Base-by-base conservation (phyloP, 2,888 invertebrate species). In the Patella ulyssiponensis region DNA sequence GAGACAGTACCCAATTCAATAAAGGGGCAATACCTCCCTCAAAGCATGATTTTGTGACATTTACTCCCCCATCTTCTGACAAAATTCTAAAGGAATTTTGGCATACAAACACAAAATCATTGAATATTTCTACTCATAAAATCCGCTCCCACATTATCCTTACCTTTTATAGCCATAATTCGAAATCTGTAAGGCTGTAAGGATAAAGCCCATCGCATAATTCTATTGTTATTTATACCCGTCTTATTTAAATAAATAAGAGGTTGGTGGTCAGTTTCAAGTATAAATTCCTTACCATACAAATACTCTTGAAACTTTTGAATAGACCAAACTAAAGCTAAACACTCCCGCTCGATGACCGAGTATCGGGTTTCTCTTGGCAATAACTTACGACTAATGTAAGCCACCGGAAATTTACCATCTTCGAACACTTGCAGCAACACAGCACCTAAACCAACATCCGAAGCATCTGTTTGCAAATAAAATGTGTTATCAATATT, bases 391-490 rank as follows among this genome's bases (percentile, higher is more conserved):
- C 81, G 51, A 69, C 86, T 85, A 15, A 77, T 77, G 74, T 84
- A 87, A 17, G 79, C 80, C 0, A 86, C 81, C 2, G 83, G 85
- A 4, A 72, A 77, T 27, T 78, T 77, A 0, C 51, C 53, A 15
- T 78, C 79, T 14, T 77, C 77, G 15, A 64, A 52, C 14, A 64
- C 72, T 53, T 81, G 87, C 72, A 80, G 54, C 5, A 86, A 81
- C 1, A 79, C 86, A 1, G 84, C 85, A 2, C 85, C 85, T 12
- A 85, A 71, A 3, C 84, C 86, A 14, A 75, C 75, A 4, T 69
- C 72, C 12, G 81, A 81, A 4, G 84, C 86, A 72, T 87, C 85
- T 15, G 79, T 78, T 64, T 78, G 72, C 9, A 87, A 73, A 15
- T 80, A 71, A 33, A 80, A 81, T 3, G 77, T 76, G n/a, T 78